Percentiles rank a stretch among this genome's conserved stretches.
These are phyloP conservation scores for Drosophila stalkeri DNA, from an alignment of 2,888 invertebrate genomes.

Conservation along the genomic window DNA sequence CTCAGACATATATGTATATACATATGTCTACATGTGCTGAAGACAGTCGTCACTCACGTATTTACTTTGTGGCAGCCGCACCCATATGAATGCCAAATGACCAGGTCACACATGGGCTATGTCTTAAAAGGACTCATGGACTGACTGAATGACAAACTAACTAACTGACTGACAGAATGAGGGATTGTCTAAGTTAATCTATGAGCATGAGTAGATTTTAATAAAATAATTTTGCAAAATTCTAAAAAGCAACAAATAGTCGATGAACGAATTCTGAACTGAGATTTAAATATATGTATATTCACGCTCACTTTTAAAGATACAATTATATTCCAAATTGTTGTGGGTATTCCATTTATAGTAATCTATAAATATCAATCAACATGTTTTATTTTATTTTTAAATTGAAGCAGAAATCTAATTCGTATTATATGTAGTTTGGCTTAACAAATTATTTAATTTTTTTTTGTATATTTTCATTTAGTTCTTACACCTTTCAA, in stretches of 20 bases:
- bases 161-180: conserved; percentile 6
- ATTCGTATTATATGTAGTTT: too few relatives aligned
- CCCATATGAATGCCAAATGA: conserved; percentile 33
- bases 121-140: conserved; percentile 37
- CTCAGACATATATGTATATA: not conserved
- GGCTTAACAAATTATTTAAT: not conserved
- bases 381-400: too few relatives aligned
- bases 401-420: too few relatives aligned
- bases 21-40: conserved; percentile 21
- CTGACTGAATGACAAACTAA: conserved; percentile 11
- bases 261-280: not conserved
- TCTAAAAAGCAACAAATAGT: too few relatives aligned
- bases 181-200: conserved; percentile 2
- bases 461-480: not conserved
- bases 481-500: not conserved
- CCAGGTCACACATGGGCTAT: conserved; percentile 15
- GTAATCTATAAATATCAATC: too few relatives aligned
- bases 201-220: not conserved
- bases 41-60: conserved; percentile 35
- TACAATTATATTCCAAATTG: too few relatives aligned
- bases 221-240: too few relatives aligned
- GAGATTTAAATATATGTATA: too few relatives aligned
- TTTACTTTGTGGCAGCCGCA: conserved; percentile 44
- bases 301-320: not conserved
- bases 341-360: too few relatives aligned